Evolutionary conservation across 1,140 invertebrate genomes (phyloP).

Genomic region (Orchesella cincta): DNA sequence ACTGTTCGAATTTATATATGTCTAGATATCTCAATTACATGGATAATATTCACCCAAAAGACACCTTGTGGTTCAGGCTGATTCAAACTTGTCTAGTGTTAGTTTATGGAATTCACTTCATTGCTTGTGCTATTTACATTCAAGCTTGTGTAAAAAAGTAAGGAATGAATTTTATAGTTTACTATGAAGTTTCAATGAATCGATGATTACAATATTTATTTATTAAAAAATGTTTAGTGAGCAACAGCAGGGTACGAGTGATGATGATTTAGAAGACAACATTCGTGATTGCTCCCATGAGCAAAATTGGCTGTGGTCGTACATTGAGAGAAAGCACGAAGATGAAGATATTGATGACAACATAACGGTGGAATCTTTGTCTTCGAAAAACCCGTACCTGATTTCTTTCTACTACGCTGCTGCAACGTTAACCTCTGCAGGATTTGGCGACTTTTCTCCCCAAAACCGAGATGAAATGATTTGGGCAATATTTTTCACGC

Average conservation of each 20-base stretch:
- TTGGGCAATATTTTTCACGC: constrained; percentile 25
- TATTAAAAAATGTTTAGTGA: not conserved
- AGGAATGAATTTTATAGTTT: not conserved
- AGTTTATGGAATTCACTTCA: constrained; percentile 29
- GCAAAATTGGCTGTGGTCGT: constrained; percentile 41
- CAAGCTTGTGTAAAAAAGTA: constrained; percentile 33
- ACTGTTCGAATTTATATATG: not conserved
- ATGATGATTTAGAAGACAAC: too few species aligned
- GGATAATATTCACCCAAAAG: constrained; percentile 37
- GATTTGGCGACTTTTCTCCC: constrained; percentile 49
- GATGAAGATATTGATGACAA: not conserved
- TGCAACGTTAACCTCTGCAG: constrained; percentile 40
- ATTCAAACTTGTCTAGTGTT: constrained; percentile 42
- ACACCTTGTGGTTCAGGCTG: constrained; percentile 42
- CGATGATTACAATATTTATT: too few species aligned
- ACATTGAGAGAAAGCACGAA: not conserved
- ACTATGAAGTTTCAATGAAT: not conserved
- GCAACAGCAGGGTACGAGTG: too few species aligned
- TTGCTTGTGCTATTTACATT: constrained; percentile 41
- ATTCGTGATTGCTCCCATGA: not conserved
- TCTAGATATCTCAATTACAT: constrained; percentile 36
- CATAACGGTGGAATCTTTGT: constrained; percentile 10
- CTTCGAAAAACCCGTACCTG: constrained; percentile 32
- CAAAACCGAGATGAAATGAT: constrained; percentile 40
- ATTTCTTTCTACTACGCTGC: constrained; percentile 41